Evolutionary conservation across 2,888 invertebrate genomes (phyloP), one percentile per base, ranked within the genome.

Genomic region (Phragmatobia fuliginosa): DNA sequence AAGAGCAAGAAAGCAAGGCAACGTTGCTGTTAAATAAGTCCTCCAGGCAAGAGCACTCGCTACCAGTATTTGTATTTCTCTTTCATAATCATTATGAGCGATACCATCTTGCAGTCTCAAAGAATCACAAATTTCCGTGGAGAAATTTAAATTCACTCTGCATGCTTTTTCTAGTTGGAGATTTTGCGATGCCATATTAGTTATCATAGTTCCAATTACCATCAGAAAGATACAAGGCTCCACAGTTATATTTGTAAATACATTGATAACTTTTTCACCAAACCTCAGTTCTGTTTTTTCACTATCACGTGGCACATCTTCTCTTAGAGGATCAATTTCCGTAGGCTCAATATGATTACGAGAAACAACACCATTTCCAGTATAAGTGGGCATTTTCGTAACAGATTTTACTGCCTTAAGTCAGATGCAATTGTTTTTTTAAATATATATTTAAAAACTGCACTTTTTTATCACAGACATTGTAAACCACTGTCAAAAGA

Each of bases 141-240:
- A 94, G 80, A 96, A 97, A 32, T 95, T 96, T 72, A 98, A 92
- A 87, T 98, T 98, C 0, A 98, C 98, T 28, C 98, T 93, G 85
- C 98, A 98, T 0, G 98, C 98, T 88, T 98, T 98, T 87, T 98
- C 98, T 77, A 98, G 93, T 85, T 96, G 97, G 14, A 98, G 91
- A 90, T 98, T 98, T 87, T 98, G 98, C 6, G 97, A 97, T 32
- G 97, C 97, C 69, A 97, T 85, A 61, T 96, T 95, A 0, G 96
- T 96, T n/a, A 96, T 80, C 33, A 96, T 87, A 0, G 76, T 72
- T 0, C 88, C 68, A 33, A 90, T 36, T 0, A 92, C 72, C 58
- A 91, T 92, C 7, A 93, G 21, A 0, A 89, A 70, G 81, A 91
- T 85, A 1, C 86, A 82, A 11, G 94, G 94, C 68, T 94, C 94